Percentiles rank a stretch among this genome's conserved stretches.
Conservation (phyloP, 2,888 invertebrate species). For the Limnephilus auricula region DNA sequence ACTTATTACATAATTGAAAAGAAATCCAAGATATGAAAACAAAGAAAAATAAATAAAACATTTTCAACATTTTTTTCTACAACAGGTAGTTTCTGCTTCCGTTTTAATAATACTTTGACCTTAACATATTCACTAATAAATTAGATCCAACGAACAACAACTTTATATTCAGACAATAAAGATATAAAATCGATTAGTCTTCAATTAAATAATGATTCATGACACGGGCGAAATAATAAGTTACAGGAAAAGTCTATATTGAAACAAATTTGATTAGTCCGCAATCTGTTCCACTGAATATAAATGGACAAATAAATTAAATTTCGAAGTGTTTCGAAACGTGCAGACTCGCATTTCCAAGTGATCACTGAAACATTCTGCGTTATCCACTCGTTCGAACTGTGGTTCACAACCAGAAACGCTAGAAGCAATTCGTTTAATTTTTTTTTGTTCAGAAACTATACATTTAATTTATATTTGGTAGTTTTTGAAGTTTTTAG, state of each 20-base stretch:
- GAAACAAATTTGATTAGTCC: slow-evolving; percentile 26
- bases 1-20: too few relatives aligned
- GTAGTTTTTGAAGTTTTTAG: too few relatives aligned
- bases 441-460: too few relatives aligned
- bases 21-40: neutral
- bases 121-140: neutral
- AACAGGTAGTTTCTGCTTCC: neutral
- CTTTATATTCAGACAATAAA: neutral
- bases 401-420: neutral
- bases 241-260: neutral
- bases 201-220: neutral
- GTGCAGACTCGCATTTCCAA: slow-evolving; percentile 31
- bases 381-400: neutral
- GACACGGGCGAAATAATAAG: neutral
- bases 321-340: slow-evolving; percentile 25
- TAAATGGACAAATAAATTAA: slow-evolving; percentile 41
- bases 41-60: neutral
- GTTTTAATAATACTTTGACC: neutral
- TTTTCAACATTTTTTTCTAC: neutral
- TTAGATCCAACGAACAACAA: neutral
- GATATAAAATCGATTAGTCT: neutral
- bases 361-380: slow-evolving; percentile 24
- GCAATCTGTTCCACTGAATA: slow-evolving; percentile 39
- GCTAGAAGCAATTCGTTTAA: neutral
- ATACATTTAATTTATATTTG: too few relatives aligned